Evolutionary conservation across 2,888 invertebrate species (phyloP).

Genomic region (Pemphredon lugubris): DNA sequence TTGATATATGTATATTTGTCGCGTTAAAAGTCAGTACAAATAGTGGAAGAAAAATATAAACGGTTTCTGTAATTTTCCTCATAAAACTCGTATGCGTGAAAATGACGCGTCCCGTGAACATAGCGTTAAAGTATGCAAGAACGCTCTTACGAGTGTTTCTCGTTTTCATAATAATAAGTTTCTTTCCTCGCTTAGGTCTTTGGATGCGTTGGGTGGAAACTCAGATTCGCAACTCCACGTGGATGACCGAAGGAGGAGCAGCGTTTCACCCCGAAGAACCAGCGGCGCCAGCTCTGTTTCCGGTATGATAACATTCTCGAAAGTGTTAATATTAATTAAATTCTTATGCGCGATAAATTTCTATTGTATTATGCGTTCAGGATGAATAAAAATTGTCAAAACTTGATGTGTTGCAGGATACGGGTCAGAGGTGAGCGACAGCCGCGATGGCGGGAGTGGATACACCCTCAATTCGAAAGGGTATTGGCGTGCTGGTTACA

Average conservation of each 20-base stretch:
- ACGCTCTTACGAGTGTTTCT: too few species aligned
- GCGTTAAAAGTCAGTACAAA: too few species aligned
- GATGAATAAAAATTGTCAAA: slow-evolving; percentile 1
- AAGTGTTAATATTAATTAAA: slow-evolving; percentile 14
- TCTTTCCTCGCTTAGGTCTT: too few species aligned
- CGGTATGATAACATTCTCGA: slow-evolving; percentile 79
- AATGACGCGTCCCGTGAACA: too few species aligned
- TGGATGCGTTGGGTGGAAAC: slow-evolving; percentile 73
- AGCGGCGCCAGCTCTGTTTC: slow-evolving; percentile 92
- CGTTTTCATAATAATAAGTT: too few species aligned
- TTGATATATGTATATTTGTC: too few species aligned
- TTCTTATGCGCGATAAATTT: not conserved
- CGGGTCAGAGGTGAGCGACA: slow-evolving; percentile 89
- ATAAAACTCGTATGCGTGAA: too few species aligned
- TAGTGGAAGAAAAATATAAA: too few species aligned
- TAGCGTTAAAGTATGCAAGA: too few species aligned
- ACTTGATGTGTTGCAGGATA: slow-evolving; percentile 82
- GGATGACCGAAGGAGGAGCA: slow-evolving; percentile 76
- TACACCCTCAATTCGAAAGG: slow-evolving; percentile 75
- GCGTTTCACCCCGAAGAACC: slow-evolving; percentile 85
- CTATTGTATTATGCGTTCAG: not conserved
- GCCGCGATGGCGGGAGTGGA: slow-evolving; percentile 81
- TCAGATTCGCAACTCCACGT: slow-evolving; percentile 66
- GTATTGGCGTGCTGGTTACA: slow-evolving; percentile 85
- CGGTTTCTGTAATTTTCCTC: too few species aligned